phyloP scores from a whole-genome alignment of 2,797 vertebrate genomes.

The Onychomys leucogaster region DNA sequence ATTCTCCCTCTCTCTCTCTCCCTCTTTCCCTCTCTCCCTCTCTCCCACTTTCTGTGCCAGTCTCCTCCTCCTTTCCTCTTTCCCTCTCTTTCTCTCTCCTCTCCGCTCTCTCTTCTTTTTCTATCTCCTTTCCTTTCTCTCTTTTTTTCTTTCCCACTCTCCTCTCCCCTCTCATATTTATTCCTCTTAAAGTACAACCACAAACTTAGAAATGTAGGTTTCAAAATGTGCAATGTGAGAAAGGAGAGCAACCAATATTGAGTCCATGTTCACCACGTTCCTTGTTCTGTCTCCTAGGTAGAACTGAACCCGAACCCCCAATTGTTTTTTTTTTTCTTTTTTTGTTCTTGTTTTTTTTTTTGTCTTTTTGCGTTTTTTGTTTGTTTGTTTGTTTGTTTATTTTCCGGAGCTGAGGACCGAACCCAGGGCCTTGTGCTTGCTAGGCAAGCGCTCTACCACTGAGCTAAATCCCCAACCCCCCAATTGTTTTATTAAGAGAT shows the following conservation, averaged over 20 bases:
- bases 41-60: too few relatives aligned
- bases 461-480: too few relatives aligned
- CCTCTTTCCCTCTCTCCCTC: background rate
- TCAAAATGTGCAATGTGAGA: conserved; percentile 24
- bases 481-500: background rate
- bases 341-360: too few relatives aligned
- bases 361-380: too few relatives aligned
- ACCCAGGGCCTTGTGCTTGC: too few relatives aligned
- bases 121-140: background rate
- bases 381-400: too few relatives aligned
- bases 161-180: background rate
- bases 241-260: background rate
- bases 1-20: background rate
- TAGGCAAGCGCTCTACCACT: too few relatives aligned
- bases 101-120: background rate
- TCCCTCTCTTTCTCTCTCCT: background rate
- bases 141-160: background rate
- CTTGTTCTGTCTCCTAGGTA: background rate
- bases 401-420: too few relatives aligned
- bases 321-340: too few relatives aligned
- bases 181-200: background rate
- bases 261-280: background rate
- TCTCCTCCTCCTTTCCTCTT: background rate
- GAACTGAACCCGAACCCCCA: too few relatives aligned
- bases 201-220: background rate